Conservation (phyloP, 1,140 invertebrate genomes). For the Panulirus ornatus region DNA sequence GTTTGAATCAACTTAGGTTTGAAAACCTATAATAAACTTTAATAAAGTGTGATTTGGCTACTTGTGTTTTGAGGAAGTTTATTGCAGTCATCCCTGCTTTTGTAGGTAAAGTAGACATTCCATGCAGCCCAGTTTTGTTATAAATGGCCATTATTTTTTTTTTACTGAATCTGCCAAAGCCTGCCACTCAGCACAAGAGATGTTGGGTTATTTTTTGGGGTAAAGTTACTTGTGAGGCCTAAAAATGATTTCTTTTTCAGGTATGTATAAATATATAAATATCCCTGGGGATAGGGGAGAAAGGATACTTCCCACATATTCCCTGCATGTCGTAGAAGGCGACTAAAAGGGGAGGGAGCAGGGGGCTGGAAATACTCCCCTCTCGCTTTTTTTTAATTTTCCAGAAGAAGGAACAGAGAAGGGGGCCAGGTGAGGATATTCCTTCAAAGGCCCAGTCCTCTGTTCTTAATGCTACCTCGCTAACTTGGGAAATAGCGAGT, state of each 20-base stretch:
- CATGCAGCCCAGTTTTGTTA: constrained; percentile 69
- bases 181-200: constrained; percentile 28
- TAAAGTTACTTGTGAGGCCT: constrained; percentile 14
- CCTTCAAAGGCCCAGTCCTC: too few relatives aligned
- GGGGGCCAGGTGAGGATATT: too few relatives aligned
- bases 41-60: constrained; percentile 67
- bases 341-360: too few relatives aligned
- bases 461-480: too few relatives aligned
- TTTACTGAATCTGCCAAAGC: constrained; percentile 38
- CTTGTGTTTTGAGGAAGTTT: constrained; percentile 57
- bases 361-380: too few relatives aligned
- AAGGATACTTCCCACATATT: constrained; percentile 6
- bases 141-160: constrained; percentile 54
- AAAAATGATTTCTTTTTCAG: neutral
- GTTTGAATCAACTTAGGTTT: constrained; percentile 55
- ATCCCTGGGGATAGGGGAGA: too few relatives aligned
- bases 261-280: too few relatives aligned
- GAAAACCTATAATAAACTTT: constrained; percentile 41
- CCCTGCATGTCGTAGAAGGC: constrained; percentile 32
- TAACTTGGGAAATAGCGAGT: too few relatives aligned
- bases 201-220: constrained; percentile 41
- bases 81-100: constrained; percentile 68
- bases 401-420: too few relatives aligned
- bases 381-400: too few relatives aligned
- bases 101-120: constrained; percentile 71